Percentiles rank a stretch among this genome's conserved stretches.
Evolutionary conservation across 1,140 invertebrate genomes (phyloP).

Genomic region (Pararge aegeria): DNA sequence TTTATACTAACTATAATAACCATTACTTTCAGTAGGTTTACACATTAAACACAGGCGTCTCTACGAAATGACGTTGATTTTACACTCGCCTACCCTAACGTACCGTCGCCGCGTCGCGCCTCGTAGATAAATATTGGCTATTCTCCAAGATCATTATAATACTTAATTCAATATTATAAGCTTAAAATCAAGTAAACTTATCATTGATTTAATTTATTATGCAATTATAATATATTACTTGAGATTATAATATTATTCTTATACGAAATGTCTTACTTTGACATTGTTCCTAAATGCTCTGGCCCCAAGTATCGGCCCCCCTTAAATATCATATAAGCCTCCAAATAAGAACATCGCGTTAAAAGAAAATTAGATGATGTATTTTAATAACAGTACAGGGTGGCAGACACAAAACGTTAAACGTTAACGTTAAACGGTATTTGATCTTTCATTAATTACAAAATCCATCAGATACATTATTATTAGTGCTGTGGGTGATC

Average conservation of each 20-base stretch:
- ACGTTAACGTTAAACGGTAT: no score
- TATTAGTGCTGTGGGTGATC: no score
- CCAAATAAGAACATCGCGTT: no score
- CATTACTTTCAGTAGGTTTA: conserved; percentile 1
- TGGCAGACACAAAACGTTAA: no score
- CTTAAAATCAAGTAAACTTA: not conserved
- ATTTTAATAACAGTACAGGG: no score
- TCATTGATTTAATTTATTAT: not conserved
- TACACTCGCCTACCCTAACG: conserved; percentile 8
- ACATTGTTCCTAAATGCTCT: no score
- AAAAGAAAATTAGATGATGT: no score
- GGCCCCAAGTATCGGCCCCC: no score
- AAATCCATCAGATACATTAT: no score
- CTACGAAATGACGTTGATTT: conserved; percentile 2
- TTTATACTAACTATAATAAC: not conserved
- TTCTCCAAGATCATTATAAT: conserved; percentile 16
- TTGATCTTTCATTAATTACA: no score
- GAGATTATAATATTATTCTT: not conserved
- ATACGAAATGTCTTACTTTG: no score
- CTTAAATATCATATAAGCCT: no score
- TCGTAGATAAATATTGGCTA: conserved; percentile 9
- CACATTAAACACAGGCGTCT: conserved; percentile 5
- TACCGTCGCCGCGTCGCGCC: not conserved
- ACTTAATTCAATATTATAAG: conserved; percentile 5
- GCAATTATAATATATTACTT: not conserved